A percentile compares a stretch with the other conserved stretches of the same genome.
Evolutionary conservation across 2,888 invertebrate genomes (phyloP).

Genomic region (Anorthoa munda): DNA sequence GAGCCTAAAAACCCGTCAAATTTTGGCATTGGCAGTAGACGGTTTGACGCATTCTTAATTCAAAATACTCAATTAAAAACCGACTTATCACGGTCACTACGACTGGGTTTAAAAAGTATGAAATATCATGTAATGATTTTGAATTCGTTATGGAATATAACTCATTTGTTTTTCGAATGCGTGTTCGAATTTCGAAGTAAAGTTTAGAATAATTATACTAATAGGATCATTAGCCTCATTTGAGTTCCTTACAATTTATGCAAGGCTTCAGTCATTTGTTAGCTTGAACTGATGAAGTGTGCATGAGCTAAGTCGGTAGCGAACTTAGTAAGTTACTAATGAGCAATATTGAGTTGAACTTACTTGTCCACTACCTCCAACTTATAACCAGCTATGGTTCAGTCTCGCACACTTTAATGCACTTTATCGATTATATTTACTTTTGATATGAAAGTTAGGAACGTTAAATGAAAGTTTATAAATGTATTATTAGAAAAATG

Average conservation of each 20-base stretch:
- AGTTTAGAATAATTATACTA: background rate
- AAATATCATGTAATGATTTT: too few species aligned
- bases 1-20: too few species aligned
- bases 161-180: constrained; percentile 5
- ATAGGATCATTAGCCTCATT: constrained; percentile 18
- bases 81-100: too few species aligned
- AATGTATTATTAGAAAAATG: background rate
- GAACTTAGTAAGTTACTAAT: constrained; percentile 36
- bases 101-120: too few species aligned
- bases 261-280: constrained; percentile 33
- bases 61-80: too few species aligned
- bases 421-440: background rate
- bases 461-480: background rate
- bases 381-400: constrained; percentile 11
- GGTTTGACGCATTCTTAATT: too few species aligned
- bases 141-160: background rate
- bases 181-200: too few species aligned
- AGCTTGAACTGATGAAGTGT: constrained; percentile 20
- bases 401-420: background rate
- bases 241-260: background rate
- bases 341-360: constrained; percentile 40
- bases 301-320: constrained; percentile 1
- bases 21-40: too few species aligned
- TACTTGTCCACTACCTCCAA: constrained; percentile 8
- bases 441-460: background rate